Percentiles rank a stretch among this genome's conserved stretches.
Evolutionary conservation across 2,888 invertebrate species (phyloP).

Genomic region (Netelia fuscicornis): DNA sequence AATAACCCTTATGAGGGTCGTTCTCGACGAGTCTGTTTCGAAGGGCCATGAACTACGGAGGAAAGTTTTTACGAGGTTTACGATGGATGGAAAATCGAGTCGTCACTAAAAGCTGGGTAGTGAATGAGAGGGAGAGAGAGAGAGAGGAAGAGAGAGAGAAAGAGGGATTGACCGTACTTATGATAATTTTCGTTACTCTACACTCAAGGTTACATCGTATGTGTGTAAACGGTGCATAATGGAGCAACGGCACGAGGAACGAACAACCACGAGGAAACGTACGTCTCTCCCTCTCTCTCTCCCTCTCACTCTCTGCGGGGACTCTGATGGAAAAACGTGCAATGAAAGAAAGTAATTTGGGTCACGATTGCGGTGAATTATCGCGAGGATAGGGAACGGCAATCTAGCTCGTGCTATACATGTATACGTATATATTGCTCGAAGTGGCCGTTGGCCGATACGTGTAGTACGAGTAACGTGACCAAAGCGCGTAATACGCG

Average conservation of each 20-base stretch:
- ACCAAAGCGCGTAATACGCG: slow-evolving; percentile 61
- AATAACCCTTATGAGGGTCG: no score
- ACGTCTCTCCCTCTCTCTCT: slow-evolving; percentile 6
- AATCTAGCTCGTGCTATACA: slow-evolving; percentile 23
- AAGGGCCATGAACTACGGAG: background rate
- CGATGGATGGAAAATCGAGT: background rate
- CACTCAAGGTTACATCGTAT: slow-evolving; percentile 29
- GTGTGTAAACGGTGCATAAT: slow-evolving; percentile 54
- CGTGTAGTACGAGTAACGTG: slow-evolving; percentile 29
- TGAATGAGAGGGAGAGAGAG: background rate
- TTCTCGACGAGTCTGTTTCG: background rate
- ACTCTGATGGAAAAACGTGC: slow-evolving; percentile 50
- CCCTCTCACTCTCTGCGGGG: slow-evolving; percentile 7
- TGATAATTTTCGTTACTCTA: slow-evolving; percentile 44
- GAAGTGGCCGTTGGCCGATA: slow-evolving; percentile 1
- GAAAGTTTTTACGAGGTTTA: background rate
- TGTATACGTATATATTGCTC: background rate
- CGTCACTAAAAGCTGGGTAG: background rate
- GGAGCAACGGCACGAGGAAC: slow-evolving; percentile 50
- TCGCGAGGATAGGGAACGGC: slow-evolving; percentile 47
- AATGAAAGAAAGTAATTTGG: slow-evolving; percentile 59
- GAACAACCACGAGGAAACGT: slow-evolving; percentile 45
- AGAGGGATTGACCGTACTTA: slow-evolving; percentile 48
- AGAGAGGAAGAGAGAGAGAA: background rate
- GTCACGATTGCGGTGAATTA: slow-evolving; percentile 63